Conservation (phyloP, 1,140 invertebrate genomes). For the Brevipalpus yothersi region DNA sequence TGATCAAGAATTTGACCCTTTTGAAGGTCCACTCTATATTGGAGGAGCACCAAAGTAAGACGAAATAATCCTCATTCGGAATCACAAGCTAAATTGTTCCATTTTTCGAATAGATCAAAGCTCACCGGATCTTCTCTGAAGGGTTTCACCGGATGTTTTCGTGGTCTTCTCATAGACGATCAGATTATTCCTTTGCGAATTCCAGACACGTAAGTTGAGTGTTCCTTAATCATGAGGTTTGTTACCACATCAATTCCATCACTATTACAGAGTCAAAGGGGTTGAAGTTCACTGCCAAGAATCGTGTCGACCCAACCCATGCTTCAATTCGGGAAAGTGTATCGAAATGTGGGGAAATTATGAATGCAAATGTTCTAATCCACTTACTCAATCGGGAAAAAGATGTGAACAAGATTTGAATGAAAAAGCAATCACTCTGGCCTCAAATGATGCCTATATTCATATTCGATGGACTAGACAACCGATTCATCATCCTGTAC, state of each 20-base stretch:
- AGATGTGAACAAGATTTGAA: constrained; percentile 37
- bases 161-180: constrained; percentile 68
- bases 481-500: constrained; percentile 22
- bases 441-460: not conserved
- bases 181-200: constrained; percentile 70
- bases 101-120: constrained; percentile 1
- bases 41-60: constrained; percentile 58
- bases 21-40: constrained; percentile 75
- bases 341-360: constrained; percentile 77
- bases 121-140: constrained; percentile 31
- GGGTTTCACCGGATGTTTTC: constrained; percentile 73
- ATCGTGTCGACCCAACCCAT: constrained; percentile 75
- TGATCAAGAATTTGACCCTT: constrained; percentile 66
- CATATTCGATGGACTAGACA: not conserved
- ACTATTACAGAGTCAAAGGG: constrained; percentile 10
- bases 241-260: not conserved
- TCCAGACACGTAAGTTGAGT: constrained; percentile 41
- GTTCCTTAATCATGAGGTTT: not conserved
- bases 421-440: not conserved
- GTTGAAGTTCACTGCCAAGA: constrained; percentile 72
- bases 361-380: constrained; percentile 47
- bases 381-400: constrained; percentile 61
- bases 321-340: constrained; percentile 65
- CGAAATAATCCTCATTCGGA: no score
- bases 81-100: no score